Conservation (phyloP, 2,113 vertebrate genomes). For the Neodon shergylaensis region DNA sequence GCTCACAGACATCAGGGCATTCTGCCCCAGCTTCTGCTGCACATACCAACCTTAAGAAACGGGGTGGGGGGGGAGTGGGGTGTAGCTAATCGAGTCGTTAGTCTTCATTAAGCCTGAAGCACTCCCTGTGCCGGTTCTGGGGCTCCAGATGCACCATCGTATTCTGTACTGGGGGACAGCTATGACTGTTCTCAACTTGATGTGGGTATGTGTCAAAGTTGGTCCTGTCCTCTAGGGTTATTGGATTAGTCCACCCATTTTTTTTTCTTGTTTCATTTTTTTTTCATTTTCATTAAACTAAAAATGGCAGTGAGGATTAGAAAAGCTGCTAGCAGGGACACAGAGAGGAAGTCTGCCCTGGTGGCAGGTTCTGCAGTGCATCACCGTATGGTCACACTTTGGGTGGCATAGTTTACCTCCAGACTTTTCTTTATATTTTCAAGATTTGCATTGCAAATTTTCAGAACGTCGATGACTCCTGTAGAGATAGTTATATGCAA, state of each 20-base stretch:
- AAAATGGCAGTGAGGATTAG: neutral
- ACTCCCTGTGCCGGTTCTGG: neutral
- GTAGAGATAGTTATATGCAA: constrained; percentile 70
- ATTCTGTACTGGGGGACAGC: neutral
- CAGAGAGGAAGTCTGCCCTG: neutral
- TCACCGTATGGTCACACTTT: neutral
- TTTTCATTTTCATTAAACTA: neutral
- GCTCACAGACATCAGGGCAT: neutral
- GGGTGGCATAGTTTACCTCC: constrained; percentile 78
- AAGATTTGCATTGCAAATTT: constrained; percentile 77
- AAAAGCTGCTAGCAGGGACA: neutral
- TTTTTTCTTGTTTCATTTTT: neutral
- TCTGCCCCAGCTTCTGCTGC: neutral
- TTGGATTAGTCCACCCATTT: neutral
- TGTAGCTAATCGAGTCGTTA: neutral
- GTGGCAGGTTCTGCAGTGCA: neutral
- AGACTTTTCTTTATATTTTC: constrained; percentile 84
- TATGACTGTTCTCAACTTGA: neutral
- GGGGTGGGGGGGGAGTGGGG: neutral
- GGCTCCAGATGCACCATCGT: neutral
- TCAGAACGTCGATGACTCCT: constrained; percentile 77
- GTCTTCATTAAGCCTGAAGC: neutral
- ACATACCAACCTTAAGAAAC: neutral
- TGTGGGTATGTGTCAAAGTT: neutral
- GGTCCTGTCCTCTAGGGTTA: neutral